Conservation (phyloP, 2,888 invertebrate genomes). For the Lepidocyrtoides sp. region DNA sequence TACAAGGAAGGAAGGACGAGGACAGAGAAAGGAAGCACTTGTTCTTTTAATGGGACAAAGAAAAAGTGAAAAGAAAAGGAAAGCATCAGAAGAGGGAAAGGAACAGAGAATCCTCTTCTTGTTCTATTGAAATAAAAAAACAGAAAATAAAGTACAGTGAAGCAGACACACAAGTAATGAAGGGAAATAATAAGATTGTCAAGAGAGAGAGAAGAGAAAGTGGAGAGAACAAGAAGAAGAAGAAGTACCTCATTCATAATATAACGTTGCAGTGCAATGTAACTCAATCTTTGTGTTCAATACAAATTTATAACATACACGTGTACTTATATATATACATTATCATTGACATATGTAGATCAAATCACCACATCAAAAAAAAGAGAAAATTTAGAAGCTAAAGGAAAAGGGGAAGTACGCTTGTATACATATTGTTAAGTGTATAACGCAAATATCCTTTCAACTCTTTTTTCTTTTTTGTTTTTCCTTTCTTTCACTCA, state of each 20-base stretch:
- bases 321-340: conserved; percentile 55
- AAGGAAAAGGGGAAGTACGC: neutral
- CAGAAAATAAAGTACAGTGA: neutral
- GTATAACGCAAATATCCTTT: too few species aligned
- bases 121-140: neutral
- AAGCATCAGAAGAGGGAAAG: conserved; percentile 11
- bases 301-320: neutral
- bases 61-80: neutral
- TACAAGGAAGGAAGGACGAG: neutral
- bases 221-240: too few species aligned
- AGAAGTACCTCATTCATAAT: too few species aligned
- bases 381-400: conserved; percentile 51
- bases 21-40: conserved; percentile 26
- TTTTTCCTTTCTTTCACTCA: neutral
- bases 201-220: conserved; percentile 56
- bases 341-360: conserved; percentile 71
- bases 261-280: too few species aligned
- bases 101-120: too few species aligned
- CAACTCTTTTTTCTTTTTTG: too few species aligned
- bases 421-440: neutral
- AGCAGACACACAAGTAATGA: conserved; percentile 62
- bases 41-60: conserved; percentile 60
- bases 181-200: conserved; percentile 71
- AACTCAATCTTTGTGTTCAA: too few species aligned
- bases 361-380: conserved; percentile 81